Evolutionary conservation across 2,888 invertebrate species (phyloP), one percentile per base, ranked within the genome.

Genomic region (Polietes domitor): DNA sequence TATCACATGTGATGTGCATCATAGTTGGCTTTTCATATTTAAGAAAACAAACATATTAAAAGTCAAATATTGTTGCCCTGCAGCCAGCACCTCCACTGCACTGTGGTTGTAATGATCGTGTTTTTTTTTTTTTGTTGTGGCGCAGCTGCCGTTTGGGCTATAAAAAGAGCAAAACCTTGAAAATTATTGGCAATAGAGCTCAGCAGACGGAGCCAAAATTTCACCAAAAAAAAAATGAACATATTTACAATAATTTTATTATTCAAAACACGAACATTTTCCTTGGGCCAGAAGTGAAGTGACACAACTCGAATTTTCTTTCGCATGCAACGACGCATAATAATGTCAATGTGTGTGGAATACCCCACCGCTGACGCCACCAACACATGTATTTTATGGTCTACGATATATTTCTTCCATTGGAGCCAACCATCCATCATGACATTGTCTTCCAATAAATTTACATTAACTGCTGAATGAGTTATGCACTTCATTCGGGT

Each of bases 191-290:
- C 84, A 84, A 72, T 53, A 80, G 41, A 61, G 61, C 80, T 77
- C 68, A 73, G 77, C 75, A 72, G 72, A 84, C 72, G 75, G 53
- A 78, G 84, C 84, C 84, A 84, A 84, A 80, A 84, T 84, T 84
- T 84, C 84, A 84, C 84, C 65, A 17, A 63, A 72, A 2, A 32
- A 32, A 32, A 32, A 32, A 5, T 32, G 7, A 5, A 24, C 15
- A 58, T 61, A 21, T 61, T 61, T 68, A 24, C 24, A 37, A 68
- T 15, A 68, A 43, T 68, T 43, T 68, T 47, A 4, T 6, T 21
- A 68, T 68, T 21, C 68, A 43, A 68, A 68, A 43, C 61, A 26
- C 9, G 9, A 28, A 61, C 68, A 68, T 12, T 37, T 68, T 68
- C 24, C 3, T 47, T 47, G 47, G 50, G 15, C 26, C 12, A 15